Base-by-base conservation (phyloP, 92 coral and sea anemone species). In the Phenganax subtilis region DNA sequence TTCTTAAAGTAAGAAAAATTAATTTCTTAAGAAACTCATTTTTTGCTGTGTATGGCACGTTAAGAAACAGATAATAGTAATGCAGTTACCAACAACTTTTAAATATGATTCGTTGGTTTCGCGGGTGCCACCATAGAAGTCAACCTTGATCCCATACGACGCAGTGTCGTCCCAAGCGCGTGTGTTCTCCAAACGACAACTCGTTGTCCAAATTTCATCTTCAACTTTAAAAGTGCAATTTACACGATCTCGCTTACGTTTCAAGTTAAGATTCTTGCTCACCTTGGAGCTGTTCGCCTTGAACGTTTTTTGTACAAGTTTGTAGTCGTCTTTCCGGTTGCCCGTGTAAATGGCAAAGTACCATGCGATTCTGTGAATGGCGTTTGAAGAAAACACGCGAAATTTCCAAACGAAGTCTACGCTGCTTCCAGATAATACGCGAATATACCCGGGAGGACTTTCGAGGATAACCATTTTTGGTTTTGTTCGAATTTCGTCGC, bases 321-420 rank as follows among this genome's bases (percentile, higher is more conserved):
- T 63, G 62, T 51, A 2, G 10, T 5, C 10, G 12, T 44, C 11
- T 17, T 12, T 51, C 53, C 73, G 69, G 56, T 79, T 79, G 37
- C 53, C 83, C 7, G 10, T 62, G 10, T 30, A 67, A 27, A 15
- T 28, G 6, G 16, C 44, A 30, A 8, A 55, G 29, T 74, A 64
- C 62, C 70, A 81, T 53, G 85, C 72, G 10, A 72, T 66, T 25
- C 71, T 30, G 30, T 80, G 81, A n/a, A 85, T 71, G 62, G 6
- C 52, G 14, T 80, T 80, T 44, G 8, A 9, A 6, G 9, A 10
- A 44, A 54, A 59, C 60, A 74, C 88, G 0, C 75, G 83, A 64
- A 44, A 79, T 55, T 69, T 67, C 83, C 83, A 79, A 10, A 64
- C 31, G 7, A 79, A 54, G 9, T 79, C 74, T 17, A 79, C 61